Percentiles rank a stretch among this genome's conserved stretches.
Conservation (phyloP, 2,888 invertebrate genomes). For the Sepiola atlantica region DNA sequence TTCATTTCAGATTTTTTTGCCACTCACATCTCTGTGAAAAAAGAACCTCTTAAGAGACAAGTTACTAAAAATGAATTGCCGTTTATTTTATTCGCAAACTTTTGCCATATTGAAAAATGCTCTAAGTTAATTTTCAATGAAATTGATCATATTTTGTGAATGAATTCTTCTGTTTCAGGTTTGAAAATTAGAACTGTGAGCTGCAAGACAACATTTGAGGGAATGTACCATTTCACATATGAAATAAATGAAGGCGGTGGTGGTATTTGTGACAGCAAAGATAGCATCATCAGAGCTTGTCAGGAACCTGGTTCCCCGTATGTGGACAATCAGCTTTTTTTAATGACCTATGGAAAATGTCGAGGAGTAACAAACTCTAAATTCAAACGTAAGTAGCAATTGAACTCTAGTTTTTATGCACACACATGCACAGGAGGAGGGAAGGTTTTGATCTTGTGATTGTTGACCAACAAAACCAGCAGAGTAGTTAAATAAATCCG, state of each 20-base stretch:
- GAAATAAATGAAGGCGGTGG: slow-evolving; percentile 71
- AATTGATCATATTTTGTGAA: neutral
- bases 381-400: slow-evolving; percentile 62
- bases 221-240: slow-evolving; percentile 73
- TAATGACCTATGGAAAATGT: slow-evolving; percentile 93
- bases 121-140: neutral
- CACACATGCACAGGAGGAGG: neutral
- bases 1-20: too few relatives aligned
- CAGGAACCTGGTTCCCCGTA: slow-evolving; percentile 97
- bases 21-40: too few relatives aligned
- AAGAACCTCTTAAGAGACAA: too few relatives aligned
- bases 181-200: slow-evolving; percentile 65
- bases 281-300: slow-evolving; percentile 92
- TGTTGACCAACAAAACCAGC: too few relatives aligned
- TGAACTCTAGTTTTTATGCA: neutral
- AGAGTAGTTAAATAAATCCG: too few relatives aligned
- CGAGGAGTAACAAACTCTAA: slow-evolving; percentile 64
- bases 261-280: slow-evolving; percentile 83
- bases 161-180: slow-evolving; percentile 56
- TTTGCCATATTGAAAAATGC: neutral
- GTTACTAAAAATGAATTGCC: too few relatives aligned
- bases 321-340: slow-evolving; percentile 96
- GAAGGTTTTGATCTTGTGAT: too few relatives aligned
- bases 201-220: slow-evolving; percentile 74
- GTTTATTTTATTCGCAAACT: neutral